These are phyloP conservation scores for Lissocephala sabroskyi DNA, from an alignment of 2,888 invertebrate species.

Conservation along the genomic window DNA sequence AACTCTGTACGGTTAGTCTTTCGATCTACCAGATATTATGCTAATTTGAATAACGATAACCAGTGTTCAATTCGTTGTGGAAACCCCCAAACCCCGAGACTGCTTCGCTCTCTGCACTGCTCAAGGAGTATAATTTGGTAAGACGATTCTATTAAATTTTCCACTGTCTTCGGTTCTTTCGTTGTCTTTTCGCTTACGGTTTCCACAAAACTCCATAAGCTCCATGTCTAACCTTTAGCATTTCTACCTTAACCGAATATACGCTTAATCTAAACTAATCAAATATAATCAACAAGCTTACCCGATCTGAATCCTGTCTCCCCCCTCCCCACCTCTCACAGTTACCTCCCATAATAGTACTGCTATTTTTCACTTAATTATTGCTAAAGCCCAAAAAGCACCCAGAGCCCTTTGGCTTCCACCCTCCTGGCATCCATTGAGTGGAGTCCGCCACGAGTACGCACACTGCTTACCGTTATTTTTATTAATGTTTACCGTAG, in stretches of 20 bases:
- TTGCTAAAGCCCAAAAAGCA: constrained; percentile 42
- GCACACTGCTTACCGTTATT: constrained; percentile 35
- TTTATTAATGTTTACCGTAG: constrained; percentile 54
- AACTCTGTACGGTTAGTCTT: constrained; percentile 22
- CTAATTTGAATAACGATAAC: neutral
- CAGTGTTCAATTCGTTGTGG: neutral
- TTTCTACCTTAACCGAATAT: constrained; percentile 12
- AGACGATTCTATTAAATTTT: too few relatives aligned
- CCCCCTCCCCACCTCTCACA: too few relatives aligned
- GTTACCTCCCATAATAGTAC: constrained; percentile 27
- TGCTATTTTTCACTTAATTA: constrained; percentile 56
- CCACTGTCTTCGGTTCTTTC: neutral
- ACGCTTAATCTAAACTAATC: constrained; percentile 46
- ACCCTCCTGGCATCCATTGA: constrained; percentile 3
- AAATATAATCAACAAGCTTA: constrained; percentile 59
- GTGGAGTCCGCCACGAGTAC: neutral
- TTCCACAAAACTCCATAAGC: constrained; percentile 3
- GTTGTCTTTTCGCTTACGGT: neutral
- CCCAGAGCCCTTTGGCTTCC: neutral
- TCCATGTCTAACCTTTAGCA: neutral
- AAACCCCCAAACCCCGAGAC: too few relatives aligned
- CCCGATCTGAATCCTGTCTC: too few relatives aligned
- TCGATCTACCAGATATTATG: neutral
- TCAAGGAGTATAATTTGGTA: too few relatives aligned
- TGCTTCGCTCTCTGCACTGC: too few relatives aligned